These are phyloP conservation scores for Ceramica pisi DNA, from an alignment of 2,888 invertebrate genomes.

Conservation along the genomic window DNA sequence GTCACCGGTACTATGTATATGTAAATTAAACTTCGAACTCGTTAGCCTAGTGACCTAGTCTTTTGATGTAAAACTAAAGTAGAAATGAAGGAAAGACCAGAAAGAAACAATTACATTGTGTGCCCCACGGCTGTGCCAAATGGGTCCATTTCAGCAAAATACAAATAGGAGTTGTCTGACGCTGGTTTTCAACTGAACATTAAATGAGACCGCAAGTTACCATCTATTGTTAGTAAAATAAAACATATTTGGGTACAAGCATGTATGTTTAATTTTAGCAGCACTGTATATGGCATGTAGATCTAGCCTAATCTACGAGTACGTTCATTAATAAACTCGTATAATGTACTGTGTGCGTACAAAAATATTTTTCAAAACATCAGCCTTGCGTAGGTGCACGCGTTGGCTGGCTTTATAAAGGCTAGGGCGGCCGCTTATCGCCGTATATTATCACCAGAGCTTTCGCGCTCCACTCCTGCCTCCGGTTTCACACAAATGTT, in stretches of 20 bases:
- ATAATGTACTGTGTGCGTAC: constrained; percentile 18
- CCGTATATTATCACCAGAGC: constrained; percentile 77
- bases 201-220: neutral
- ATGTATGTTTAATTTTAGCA: too few species aligned
- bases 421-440: constrained; percentile 74
- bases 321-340: constrained; percentile 34
- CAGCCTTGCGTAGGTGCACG: constrained; percentile 54
- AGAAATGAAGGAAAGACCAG: too few species aligned
- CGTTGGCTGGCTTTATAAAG: constrained; percentile 80
- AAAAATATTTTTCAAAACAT: constrained; percentile 49
- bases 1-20: neutral
- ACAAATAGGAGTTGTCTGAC: too few species aligned
- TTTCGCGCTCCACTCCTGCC: constrained; percentile 72
- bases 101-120: too few species aligned
- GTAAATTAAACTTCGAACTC: too few species aligned
- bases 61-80: too few species aligned
- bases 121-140: too few species aligned
- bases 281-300: neutral
- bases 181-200: too few species aligned
- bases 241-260: neutral
- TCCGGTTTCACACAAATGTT: constrained; percentile 48
- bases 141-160: too few species aligned
- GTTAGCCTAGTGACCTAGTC: too few species aligned
- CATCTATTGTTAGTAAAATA: neutral
- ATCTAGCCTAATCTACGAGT: constrained; percentile 13